These are phyloP conservation scores for Harpagus bidentatus DNA, from an alignment of 2,113 vertebrate species.

Conservation along the genomic window DNA sequence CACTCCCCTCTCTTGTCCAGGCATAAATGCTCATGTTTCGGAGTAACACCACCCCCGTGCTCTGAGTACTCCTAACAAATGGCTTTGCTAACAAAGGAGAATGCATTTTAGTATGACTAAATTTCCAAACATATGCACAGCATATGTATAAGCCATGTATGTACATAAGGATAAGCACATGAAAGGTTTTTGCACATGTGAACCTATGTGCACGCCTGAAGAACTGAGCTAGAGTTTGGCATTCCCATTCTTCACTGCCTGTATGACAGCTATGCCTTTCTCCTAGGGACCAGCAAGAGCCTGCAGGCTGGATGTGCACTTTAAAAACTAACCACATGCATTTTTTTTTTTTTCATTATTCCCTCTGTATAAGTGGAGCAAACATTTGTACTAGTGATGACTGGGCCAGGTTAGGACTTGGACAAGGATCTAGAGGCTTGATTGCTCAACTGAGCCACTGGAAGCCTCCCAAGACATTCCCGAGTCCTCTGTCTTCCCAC, in stretches of 20 bases:
- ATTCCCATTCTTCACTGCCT: neutral
- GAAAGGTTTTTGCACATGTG: neutral
- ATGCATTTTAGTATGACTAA: neutral
- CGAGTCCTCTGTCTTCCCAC: slow-evolving; percentile 30
- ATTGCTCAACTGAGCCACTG: slow-evolving; percentile 26
- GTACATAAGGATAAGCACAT: neutral
- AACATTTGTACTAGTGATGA: neutral
- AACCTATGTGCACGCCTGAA: neutral
- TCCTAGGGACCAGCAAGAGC: neutral
- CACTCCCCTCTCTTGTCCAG: neutral
- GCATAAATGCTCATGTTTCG: neutral
- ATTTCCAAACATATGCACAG: neutral
- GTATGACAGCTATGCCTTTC: neutral
- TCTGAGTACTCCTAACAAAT: neutral
- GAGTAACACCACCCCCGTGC: neutral
- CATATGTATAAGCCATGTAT: neutral
- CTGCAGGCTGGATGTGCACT: neutral
- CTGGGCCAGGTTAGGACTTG: slow-evolving; percentile 23
- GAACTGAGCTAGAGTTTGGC: neutral
- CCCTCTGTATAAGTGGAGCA: neutral
- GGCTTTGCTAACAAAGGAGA: neutral
- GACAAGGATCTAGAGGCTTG: slow-evolving; percentile 8
- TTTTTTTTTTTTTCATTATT: neutral
- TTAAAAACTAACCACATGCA: neutral
- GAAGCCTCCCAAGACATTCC: slow-evolving; percentile 51